Evolutionary conservation across 2,888 invertebrate species (phyloP).

Genomic region (Cerceris rybyensis): DNA sequence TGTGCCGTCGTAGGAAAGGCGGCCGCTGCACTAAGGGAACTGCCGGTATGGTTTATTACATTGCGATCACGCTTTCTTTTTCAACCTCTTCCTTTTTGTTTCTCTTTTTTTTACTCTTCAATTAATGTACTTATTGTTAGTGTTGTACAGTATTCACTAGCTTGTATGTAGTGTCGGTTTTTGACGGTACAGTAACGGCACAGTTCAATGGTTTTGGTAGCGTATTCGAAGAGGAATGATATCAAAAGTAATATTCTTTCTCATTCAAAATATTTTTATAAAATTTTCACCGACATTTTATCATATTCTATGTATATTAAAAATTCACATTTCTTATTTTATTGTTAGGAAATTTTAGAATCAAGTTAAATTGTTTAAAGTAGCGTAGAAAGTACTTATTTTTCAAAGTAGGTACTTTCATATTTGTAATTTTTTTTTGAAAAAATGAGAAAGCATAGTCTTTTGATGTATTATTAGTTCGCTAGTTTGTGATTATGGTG

Average conservation of each 20-base stretch:
- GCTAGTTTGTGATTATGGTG: conserved; percentile 9
- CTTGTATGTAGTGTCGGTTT: conserved; percentile 53
- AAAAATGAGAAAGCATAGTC: conserved; percentile 16
- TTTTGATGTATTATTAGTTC: conserved; percentile 5
- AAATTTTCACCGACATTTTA: background rate
- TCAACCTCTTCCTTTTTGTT: conserved; percentile 50
- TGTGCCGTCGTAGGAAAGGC: conserved; percentile 98
- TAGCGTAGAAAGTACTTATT: no score
- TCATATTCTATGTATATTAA: no score
- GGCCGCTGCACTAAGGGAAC: conserved; percentile 99
- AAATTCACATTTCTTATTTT: background rate
- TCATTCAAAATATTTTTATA: background rate
- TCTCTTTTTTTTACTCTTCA: conserved; percentile 33
- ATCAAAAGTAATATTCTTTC: conserved; percentile 36
- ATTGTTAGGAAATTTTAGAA: background rate
- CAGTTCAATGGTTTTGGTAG: conserved; percentile 44
- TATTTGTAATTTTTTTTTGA: no score
- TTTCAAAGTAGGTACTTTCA: no score
- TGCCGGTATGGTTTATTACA: conserved; percentile 91
- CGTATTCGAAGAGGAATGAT: conserved; percentile 10
- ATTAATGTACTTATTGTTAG: conserved; percentile 16
- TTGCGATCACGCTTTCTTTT: conserved; percentile 75
- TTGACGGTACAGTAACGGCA: conserved; percentile 42
- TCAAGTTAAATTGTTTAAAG: no score
- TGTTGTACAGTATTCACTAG: conserved; percentile 46